Percentiles rank a stretch among this genome's conserved stretches.
These are phyloP conservation scores for Cryptomyrus ogoouensis DNA, from an alignment of 2,113 vertebrate species.

Conservation along the genomic window DNA sequence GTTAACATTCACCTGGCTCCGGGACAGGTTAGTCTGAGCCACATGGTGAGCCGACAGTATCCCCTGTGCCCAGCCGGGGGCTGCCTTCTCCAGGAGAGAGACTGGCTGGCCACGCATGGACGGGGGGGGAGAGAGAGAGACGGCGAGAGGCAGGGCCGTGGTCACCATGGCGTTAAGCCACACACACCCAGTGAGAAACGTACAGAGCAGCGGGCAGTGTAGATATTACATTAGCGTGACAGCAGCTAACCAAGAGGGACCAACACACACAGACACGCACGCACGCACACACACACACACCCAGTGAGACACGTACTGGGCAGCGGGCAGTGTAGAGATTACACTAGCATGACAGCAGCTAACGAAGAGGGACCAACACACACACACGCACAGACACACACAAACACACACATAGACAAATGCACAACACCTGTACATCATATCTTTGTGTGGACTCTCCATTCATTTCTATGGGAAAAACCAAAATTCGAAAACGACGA, in stretches of 20 bases:
- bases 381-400: too few relatives aligned
- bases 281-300: not conserved
- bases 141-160: constrained; percentile 32
- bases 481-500: too few relatives aligned
- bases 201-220: not conserved
- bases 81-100: constrained; percentile 94
- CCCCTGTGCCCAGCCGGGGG: constrained; percentile 97
- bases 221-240: not conserved
- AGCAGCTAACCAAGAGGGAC: not conserved
- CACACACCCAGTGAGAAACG: not conserved
- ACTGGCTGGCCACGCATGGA: constrained; percentile 69
- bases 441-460: too few relatives aligned
- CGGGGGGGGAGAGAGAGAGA: constrained; percentile 36
- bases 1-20: constrained; percentile 85
- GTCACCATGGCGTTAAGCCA: not conserved
- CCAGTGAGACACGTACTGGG: too few relatives aligned
- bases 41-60: constrained; percentile 96
- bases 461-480: too few relatives aligned
- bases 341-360: too few relatives aligned
- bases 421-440: not conserved
- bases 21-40: constrained; percentile 97
- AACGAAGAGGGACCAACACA: too few relatives aligned
- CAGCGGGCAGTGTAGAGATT: too few relatives aligned
- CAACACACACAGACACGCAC: not conserved
- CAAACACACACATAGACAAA: not conserved